A percentile compares a stretch with the other conserved stretches of the same genome.
These are phyloP conservation scores for Amiota minor DNA, from an alignment of 2,888 invertebrate species.

Conservation along the genomic window DNA sequence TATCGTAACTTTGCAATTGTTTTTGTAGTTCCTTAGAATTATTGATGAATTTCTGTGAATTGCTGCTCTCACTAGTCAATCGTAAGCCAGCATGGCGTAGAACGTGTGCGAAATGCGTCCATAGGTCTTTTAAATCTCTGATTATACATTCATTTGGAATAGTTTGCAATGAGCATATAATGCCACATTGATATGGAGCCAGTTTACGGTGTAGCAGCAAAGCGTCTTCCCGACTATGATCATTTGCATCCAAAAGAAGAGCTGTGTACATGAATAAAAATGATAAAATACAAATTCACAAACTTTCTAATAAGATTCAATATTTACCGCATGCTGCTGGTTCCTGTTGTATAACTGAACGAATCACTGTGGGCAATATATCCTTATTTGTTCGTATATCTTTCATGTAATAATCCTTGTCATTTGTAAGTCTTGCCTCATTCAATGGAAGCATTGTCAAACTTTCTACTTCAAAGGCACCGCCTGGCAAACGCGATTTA, in stretches of 20 bases:
- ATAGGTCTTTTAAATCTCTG: slow-evolving; percentile 75
- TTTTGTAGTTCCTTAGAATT: slow-evolving; percentile 38
- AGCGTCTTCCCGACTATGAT: slow-evolving; percentile 73
- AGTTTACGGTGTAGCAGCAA: slow-evolving; percentile 78
- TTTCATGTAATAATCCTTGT: slow-evolving; percentile 47
- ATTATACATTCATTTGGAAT: slow-evolving; percentile 21
- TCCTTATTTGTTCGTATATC: slow-evolving; percentile 48
- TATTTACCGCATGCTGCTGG: slow-evolving; percentile 62
- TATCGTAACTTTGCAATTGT: slow-evolving; percentile 44
- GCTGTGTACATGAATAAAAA: slow-evolving; percentile 45
- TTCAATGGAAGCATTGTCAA: slow-evolving; percentile 73
- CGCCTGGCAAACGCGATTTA: slow-evolving; percentile 78
- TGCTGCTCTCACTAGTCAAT: slow-evolving; percentile 48
- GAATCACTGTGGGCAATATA: slow-evolving; percentile 59
- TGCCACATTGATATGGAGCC: slow-evolving; percentile 84
- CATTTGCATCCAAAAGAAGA: slow-evolving; percentile 74
- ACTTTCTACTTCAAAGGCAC: slow-evolving; percentile 78
- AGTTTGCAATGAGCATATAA: slow-evolving; percentile 74
- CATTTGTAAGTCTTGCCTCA: slow-evolving; percentile 42
- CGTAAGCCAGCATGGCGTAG: slow-evolving; percentile 74
- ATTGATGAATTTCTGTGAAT: background rate
- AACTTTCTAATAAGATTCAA: background rate
- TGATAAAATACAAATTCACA: background rate
- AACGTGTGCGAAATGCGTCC: slow-evolving; percentile 76
- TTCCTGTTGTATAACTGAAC: slow-evolving; percentile 66